Base-by-base conservation (phyloP, 2,113 vertebrate species). In the Myrmecobius fasciatus region DNA sequence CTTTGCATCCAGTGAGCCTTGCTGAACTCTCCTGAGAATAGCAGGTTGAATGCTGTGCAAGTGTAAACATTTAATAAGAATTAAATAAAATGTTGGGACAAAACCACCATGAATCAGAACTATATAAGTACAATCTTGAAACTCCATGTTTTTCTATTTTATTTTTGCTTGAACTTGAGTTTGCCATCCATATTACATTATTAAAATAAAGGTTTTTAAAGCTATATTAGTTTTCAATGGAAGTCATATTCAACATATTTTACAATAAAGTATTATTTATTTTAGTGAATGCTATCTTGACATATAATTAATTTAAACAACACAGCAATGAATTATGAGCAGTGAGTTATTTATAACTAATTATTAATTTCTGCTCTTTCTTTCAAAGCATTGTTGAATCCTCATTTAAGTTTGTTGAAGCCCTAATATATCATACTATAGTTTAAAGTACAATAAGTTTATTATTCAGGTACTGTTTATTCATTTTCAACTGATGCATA, bases 21-120 rank as follows among this genome's bases (percentile, higher is more conserved):
- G 90, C 95, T 75, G 53, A 92, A 96, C 95, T 98, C 92, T 92
- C 94, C 92, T 52, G 47, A 92, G 92, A 95, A 94, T 91, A 97
- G 51, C 54, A 96, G 56, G 90, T 49, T 98, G 89, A 97, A 97
- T 97, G 89, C 88, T 92, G 52, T 49, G 49, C 52, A 95, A 97
- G 47, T 95, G 10, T 43, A 92, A 97, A 98, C 97, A 46, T 93
- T 97, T 97, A 97, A 96, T 96, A 95, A 96, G 25, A 26, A 94
- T 51, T 96, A 93, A 56, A 96, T 97, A 96, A 97, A 96, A 96
- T 52, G 96, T 96, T 75, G 90, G 93, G 91, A 88, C 43, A 96
- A 54, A 94, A 94, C 36, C 88, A 91, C n/a, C 56, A 47, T 93
- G 83, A 24, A 4, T 96, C 91, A 49, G 49, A 94, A 94, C 91